Evolutionary conservation across 2,113 vertebrate genomes (phyloP).

Genomic region (Sorex araneus): DNA sequence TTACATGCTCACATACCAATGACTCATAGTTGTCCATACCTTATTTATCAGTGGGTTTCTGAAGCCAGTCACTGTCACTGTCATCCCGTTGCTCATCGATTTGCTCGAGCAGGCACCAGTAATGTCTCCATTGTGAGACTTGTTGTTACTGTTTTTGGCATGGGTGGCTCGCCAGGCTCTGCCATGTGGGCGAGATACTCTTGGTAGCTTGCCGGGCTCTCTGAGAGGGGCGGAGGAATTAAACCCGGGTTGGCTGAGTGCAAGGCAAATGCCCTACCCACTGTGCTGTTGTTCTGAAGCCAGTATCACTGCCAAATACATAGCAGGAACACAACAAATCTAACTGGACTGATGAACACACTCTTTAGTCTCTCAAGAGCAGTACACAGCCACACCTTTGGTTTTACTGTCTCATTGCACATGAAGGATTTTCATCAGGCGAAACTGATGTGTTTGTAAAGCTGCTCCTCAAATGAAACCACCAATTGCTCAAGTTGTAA

Average conservation of each 20-base stretch:
- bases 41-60: constrained; percentile 30
- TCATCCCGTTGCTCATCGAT: too few relatives aligned
- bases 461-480: constrained; percentile 77
- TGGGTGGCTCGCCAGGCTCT: too few relatives aligned
- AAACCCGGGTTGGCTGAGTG: too few relatives aligned
- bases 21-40: neutral
- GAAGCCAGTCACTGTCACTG: too few relatives aligned
- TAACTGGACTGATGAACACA: neutral
- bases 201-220: too few relatives aligned
- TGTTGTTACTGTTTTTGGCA: too few relatives aligned
- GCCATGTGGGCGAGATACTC: too few relatives aligned
- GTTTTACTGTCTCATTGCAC: constrained; percentile 38
- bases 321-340: neutral
- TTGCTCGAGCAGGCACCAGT: too few relatives aligned
- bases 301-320: constrained; percentile 3
- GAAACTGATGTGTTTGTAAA: constrained; percentile 77
- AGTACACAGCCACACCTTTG: neutral
- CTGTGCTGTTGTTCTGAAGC: too few relatives aligned
- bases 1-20: neutral
- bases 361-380: constrained; percentile 6
- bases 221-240: too few relatives aligned
- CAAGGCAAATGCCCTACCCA: too few relatives aligned
- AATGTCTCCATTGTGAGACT: too few relatives aligned
- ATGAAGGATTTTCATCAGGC: constrained; percentile 55
- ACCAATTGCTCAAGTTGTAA: constrained; percentile 83